Evolutionary conservation across 2,797 vertebrate species (phyloP), one percentile per base, ranked within the genome.

Genomic region (Falco rusticolus): DNA sequence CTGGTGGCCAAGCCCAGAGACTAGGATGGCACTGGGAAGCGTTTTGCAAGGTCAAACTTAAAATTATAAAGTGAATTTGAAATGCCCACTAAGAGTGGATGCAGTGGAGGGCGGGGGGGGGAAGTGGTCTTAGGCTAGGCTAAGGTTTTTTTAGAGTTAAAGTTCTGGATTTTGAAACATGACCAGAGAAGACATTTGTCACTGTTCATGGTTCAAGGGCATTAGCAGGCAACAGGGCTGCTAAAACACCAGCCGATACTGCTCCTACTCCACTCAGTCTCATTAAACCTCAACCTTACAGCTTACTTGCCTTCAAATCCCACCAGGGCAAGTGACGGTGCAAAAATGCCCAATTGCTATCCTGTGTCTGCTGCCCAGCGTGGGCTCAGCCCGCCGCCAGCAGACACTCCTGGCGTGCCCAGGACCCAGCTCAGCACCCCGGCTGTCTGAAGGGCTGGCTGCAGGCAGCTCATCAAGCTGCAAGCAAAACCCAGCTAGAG

Each of bases 61-160:
- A 74, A 51, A 33, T 48, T 41, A 56, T 6, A 22, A 26, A 56
- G 18, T 31, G 21, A 68, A 84, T 51, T 87, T 71, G 43, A 94
- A 91, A 68, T 16, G 3, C 5, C 7, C 5, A 9, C 39, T 39
- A 43, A 77, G 8, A 74, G 6, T 16, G 76, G 60, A 63, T 5
- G 2, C 17, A 33, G 24, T 2, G 1, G 5, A 4, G 3, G 0
- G 7, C 11, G 3, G 7, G 0, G 7, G 11, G 3, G 7, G 31
- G 15, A 2, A 3, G 3, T 19, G 8, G 4, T 33, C 16, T 82
- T 37, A 86, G 41, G 59, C 10, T 60, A 41, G 5, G 18, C 37
- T 21, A 61, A 61, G 26, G 18, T 59, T 63, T 61, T 54, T 60
- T 68, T 21, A 39, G 24, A 71, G 19, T 24, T 59, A 66, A 64